Base-by-base conservation (phyloP, 2,888 invertebrate genomes). In the Chymomyza amoena region DNA sequence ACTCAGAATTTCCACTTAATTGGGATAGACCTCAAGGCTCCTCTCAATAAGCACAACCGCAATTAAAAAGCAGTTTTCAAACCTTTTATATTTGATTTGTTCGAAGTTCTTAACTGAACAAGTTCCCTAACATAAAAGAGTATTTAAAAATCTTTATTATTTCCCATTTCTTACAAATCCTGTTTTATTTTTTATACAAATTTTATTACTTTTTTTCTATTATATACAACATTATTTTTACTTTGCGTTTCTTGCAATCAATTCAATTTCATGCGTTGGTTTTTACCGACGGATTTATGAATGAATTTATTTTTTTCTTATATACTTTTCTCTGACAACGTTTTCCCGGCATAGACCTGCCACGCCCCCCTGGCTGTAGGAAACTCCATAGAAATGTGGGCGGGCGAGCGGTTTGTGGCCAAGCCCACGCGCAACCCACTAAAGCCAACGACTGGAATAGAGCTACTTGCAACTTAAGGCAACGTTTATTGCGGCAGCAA, bases 351-450 rank as follows among this genome's bases (percentile, higher is more conserved):
- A 52, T 71, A 84, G 83, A 87, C 79, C 83, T 85, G 86, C 85
- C 60, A 65, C 73, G 66, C 73, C 69, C 73, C 63, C 36, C 56
- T 66, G 36, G 62, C 20, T 84, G 81, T 77, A 81, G 81, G 78
- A 86, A 84, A 80, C 84, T 74, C 78, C 76, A 80, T 79, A 88
- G 79, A 81, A 75, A 85, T 86, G 84, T 85, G 79, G 84, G 84
- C n/a, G n/a, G n/a, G n/a, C 84, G 84, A 25, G 54, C 50, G 76
- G 70, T 65, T 78, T 78, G 64, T 72, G 76, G 72, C 72, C 39
- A 81, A 81, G 86, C 88, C 84, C 86, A 81, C 84, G 84, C 88
- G 69, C 84, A 81, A 84, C 81, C 81, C 88, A 87, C 84, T 85
- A 83, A 72, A 76, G 71, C 32, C 51, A 50, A 20, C 59, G 45